Percentiles rank a stretch among this genome's conserved stretches.
Evolutionary conservation across 1,140 invertebrate genomes (phyloP).

Genomic region (Alviniconcha marisindica): DNA sequence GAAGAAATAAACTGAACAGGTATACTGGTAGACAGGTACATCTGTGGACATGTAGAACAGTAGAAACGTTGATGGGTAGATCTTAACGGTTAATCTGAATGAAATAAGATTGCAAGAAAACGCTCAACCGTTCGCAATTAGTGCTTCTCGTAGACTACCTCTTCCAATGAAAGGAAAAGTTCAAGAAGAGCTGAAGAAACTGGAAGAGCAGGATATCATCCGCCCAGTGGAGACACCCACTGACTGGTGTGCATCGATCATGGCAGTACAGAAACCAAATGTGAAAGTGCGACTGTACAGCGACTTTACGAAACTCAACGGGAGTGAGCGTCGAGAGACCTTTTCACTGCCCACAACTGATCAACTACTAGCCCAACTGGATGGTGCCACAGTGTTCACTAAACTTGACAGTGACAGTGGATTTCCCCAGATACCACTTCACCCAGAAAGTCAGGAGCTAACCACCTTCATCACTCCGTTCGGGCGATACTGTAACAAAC

Average conservation of each 20-base stretch:
- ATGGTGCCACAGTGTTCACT: too few relatives aligned
- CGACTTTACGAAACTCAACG: slow-evolving; percentile 19
- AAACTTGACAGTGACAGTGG: not conserved
- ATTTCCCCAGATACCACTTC: not conserved
- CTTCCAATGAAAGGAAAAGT: not conserved
- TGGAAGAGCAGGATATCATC: not conserved
- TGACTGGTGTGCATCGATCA: slow-evolving; percentile 19
- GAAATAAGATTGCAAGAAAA: too few relatives aligned
- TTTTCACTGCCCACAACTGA: slow-evolving; percentile 5
- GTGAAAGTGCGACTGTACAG: slow-evolving; percentile 6
- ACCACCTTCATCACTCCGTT: not conserved
- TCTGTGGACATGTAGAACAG: too few relatives aligned
- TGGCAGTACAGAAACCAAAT: slow-evolving; percentile 10
- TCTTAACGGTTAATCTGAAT: too few relatives aligned
- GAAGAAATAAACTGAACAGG: too few relatives aligned
- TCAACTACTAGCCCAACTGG: not conserved
- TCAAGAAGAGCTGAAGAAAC: slow-evolving; percentile 12
- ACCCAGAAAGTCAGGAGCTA: not conserved
- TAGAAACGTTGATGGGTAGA: too few relatives aligned
- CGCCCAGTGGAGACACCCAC: not conserved
- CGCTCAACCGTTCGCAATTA: not conserved
- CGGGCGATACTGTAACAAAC: not conserved
- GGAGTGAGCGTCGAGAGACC: slow-evolving; percentile 13
- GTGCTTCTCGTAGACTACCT: not conserved
- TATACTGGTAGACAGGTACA: too few relatives aligned